Evolutionary conservation across 2,113 vertebrate species (phyloP), one percentile per base, ranked within the genome.

Genomic region (Cebus imitator): DNA sequence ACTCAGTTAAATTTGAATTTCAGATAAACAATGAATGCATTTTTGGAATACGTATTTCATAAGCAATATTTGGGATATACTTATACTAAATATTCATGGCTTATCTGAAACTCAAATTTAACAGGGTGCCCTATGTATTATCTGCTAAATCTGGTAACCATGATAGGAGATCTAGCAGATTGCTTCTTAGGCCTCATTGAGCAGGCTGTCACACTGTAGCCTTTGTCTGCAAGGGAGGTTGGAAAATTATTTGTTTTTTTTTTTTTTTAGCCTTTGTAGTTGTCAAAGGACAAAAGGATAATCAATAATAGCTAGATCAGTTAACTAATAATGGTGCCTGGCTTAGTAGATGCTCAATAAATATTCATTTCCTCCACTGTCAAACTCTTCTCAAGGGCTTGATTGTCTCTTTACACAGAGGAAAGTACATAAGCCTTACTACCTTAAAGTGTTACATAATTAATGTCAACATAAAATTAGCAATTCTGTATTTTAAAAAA

Each of bases 11-110:
- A 93, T 85, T 0, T 84, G 23, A 48, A 84, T 72, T 92, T 82
- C 79, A 48, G 23, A 73, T 64, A 70, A 96, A 90, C 17, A 76
- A 75, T 2, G 87, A 79, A 50, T 27, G 90, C 18, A 5, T 40
- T 96, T 84, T 89, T 73, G 68, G 61, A 25, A 21, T 83, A 86
- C 87, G 43, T 73, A 73, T 96, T 80, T 93, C 30, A 35, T 43
- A 81, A 66, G 10, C 21, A 82, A 52, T 87, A 72, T 85, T 91
- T 78, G 20, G 61, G 35, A 57, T 21, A 32, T 27, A 68, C 35
- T 80, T 70, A 75, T 11, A 61, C 40, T 83, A 90, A 88, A 43
- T 45, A 83, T 82, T 30, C 23, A 40, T 50, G 37, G 30, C 35
- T 95, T 95, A 23, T 76, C 55, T 91, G 43, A 83, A 91, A 73